A percentile compares a stretch with the other conserved stretches of the same genome.
Evolutionary conservation across 2,888 invertebrate genomes (phyloP).

Genomic region (Drosophila falleni): DNA sequence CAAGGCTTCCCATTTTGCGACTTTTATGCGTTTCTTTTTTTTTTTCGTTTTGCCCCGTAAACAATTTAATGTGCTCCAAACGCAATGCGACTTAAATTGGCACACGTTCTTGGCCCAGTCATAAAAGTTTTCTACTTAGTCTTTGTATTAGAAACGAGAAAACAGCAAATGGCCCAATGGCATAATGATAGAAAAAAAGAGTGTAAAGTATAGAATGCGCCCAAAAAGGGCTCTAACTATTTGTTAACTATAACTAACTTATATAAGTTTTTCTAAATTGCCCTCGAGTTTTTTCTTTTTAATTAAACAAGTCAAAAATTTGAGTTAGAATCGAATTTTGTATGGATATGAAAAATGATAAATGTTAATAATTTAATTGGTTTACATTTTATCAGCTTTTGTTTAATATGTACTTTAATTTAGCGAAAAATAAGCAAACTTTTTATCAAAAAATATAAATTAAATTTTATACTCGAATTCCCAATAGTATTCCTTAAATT

Average conservation of each 20-base stretch:
- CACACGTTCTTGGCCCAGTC: conserved; percentile 42
- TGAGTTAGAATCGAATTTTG: not conserved
- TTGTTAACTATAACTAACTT: not conserved
- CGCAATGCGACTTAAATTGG: conserved; percentile 41
- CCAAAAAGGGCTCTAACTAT: not conserved
- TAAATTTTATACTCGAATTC: no score
- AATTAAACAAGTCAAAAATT: not conserved
- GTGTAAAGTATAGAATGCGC: not conserved
- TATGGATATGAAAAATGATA: not conserved
- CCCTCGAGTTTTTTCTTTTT: not conserved
- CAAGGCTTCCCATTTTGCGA: conserved; percentile 76
- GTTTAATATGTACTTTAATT: no score
- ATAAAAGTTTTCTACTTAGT: conserved; percentile 6
- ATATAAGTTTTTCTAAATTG: not conserved
- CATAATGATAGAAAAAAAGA: not conserved
- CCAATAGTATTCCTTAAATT: not conserved
- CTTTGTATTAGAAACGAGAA: conserved; percentile 32
- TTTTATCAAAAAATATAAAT: no score
- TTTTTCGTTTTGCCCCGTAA: conserved; percentile 29
- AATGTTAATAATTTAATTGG: no score
- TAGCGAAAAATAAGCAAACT: no score
- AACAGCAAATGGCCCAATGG: not conserved
- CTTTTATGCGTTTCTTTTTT: conserved; percentile 68
- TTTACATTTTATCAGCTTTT: no score
- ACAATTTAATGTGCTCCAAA: conserved; percentile 50